Conservation (phyloP, 2,888 invertebrate genomes). For the Lithophane ornitopus region DNA sequence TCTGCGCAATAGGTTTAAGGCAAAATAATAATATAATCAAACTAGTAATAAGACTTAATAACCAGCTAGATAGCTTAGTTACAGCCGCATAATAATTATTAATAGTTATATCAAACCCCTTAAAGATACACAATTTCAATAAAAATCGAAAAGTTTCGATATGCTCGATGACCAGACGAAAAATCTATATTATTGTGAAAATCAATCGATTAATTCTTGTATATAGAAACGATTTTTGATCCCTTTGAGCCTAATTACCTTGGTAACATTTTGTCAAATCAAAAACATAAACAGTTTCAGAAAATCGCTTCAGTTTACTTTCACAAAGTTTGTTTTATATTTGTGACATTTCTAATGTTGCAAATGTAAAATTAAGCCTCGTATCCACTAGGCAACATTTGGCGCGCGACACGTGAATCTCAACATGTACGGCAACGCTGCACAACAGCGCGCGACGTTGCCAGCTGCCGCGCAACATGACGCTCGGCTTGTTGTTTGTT, state of each 20-base stretch:
- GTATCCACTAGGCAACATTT: too few species aligned
- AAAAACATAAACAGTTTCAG: neutral
- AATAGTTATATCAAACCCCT: neutral
- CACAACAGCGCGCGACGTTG: too few species aligned
- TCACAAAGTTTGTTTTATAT: neutral
- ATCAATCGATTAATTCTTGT: neutral
- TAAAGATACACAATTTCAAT: neutral
- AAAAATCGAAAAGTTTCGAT: neutral
- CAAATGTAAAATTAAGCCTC: neutral
- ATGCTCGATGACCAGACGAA: neutral
- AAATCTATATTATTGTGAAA: neutral
- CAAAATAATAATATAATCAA: conserved; percentile 32
- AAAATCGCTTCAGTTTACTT: neutral
- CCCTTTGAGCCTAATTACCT: neutral
- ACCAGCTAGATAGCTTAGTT: conserved; percentile 51
- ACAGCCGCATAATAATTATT: conserved; percentile 41
- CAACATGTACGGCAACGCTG: too few species aligned
- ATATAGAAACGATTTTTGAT: neutral
- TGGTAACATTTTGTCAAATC: neutral
- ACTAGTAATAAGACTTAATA: conserved; percentile 27
- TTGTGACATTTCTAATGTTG: neutral
- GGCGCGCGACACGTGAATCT: too few species aligned
- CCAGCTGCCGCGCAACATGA: too few species aligned
- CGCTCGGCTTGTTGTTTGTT: too few species aligned
- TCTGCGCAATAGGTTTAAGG: conserved; percentile 25